These are phyloP conservation scores for Oreotrochilus melanogaster DNA, from an alignment of 2,113 vertebrate species.

Conservation along the genomic window DNA sequence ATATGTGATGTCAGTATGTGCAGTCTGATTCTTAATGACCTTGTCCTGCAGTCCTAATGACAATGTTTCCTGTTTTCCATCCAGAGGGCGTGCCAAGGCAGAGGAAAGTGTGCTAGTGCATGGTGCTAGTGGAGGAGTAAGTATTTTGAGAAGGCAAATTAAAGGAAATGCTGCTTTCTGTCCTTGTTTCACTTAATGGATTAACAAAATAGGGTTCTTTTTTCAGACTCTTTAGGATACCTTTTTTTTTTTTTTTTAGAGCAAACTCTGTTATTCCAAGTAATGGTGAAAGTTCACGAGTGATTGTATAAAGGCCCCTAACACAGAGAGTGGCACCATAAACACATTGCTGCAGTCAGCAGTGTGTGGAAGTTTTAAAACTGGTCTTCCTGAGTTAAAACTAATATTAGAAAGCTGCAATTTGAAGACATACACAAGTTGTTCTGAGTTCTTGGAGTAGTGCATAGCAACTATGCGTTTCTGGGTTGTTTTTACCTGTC, in stretches of 20 bases:
- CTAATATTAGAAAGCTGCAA: not conserved
- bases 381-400: not conserved
- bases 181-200: not conserved
- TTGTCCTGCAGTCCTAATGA: not conserved
- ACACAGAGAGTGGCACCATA: not conserved
- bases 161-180: not conserved
- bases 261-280: not conserved
- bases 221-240: not conserved
- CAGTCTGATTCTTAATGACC: not conserved
- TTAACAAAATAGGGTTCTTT: not conserved
- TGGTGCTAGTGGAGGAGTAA: slow-evolving; percentile 94
- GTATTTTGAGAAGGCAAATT: slow-evolving; percentile 15
- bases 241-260: not conserved
- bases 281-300: accelerated
- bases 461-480: not conserved
- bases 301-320: not conserved
- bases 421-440: not conserved
- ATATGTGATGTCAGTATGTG: not conserved
- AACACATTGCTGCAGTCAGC: not conserved
- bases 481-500: not conserved
- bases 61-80: not conserved
- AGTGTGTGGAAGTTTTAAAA: not conserved
- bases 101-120: slow-evolving; percentile 91
- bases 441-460: not conserved
- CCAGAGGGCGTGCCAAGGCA: slow-evolving; percentile 83